Base-by-base conservation (phyloP, 2,888 invertebrate species). In the Cenopis cana region DNA sequence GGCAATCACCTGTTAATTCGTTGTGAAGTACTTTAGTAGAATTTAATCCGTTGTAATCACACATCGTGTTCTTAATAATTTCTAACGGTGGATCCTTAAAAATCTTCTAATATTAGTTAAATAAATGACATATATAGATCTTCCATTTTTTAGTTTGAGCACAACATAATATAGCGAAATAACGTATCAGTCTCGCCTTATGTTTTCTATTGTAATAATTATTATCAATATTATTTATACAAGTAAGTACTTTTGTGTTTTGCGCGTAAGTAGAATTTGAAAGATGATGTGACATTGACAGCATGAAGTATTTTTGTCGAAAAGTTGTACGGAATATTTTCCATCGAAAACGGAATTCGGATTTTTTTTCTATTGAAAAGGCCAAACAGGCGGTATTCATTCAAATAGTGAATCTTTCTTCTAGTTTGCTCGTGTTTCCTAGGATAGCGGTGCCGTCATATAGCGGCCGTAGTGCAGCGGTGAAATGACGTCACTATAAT, bases 261-360 rank as follows among this genome's bases (percentile, higher is more conserved):
- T 64, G 52, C 54, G 64, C n/a, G 64, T 11, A 64, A n/a, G 20
- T 18, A 54, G 5, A 52, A 36, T 38, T 52, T 64, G 38, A 64
- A 38, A 52, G 18, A n/a, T 17, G 20, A n/a, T 54, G 20, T 54
- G 50, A 50, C 50, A 50, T 18, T 50, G 50, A 50, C 50, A 46
- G 1, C n/a, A 46, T n/a, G 0, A 14, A n/a, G 33, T 5, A 14
- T 14, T 46, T 46, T 46, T 46, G 6, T 46, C n/a, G 6, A 46
- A 46, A 33, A 46, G 14, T 46, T 46, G 6, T 3, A 46, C 46
- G 46, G 46, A 46, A 24, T 24, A n/a, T n/a, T n/a, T n/a, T n/a
- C n/a, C n/a, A n/a, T n/a, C n/a, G n/a, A n/a, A n/a, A n/a, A n/a
- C n/a, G n/a, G n/a, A n/a, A n/a, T n/a, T n/a, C n/a, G n/a, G n/a